Evolutionary conservation across 2,113 vertebrate genomes (phyloP), one percentile per base, ranked within the genome.

Genomic region (Panthera leo): DNA sequence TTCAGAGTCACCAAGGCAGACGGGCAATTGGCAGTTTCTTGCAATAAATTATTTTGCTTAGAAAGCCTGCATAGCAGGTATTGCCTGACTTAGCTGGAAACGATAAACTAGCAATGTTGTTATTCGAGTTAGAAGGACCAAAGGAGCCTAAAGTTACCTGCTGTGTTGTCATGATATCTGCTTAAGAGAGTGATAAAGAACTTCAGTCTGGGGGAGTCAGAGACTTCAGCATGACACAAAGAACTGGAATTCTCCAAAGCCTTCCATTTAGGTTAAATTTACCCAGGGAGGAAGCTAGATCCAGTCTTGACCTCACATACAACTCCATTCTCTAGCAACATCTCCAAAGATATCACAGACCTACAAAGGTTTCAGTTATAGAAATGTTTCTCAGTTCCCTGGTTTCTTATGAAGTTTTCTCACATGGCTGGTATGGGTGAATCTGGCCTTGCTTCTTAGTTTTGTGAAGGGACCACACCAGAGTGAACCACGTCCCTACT

Each of bases 71-170:
- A 76, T 45, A 93, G 96, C 98, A 97, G 98, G 97, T 96, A 97
- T 65, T 75, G 97, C 96, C 91, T 97, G 97, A 91, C 84, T 78
- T 79, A 55, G 73, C 71, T 96, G 51, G 70, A 96, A 94, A 86
- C 61, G 97, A 97, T 98, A 97, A 98, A 94, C 88, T 95, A 97
- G 68, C 92, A 97, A 98, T 97, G 98, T 76, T 97, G 98, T 94
- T 92, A 67, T 94, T 88, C 98, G 48, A 98, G 98, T 98, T 97
- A 68, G 45, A 83, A 63, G 53, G 36, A 97, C 48, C 75, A 18
- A 53, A 92, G 3, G 65, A 97, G 29, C 92, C 80, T 65, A 97
- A 53, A 73, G 12, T 97, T 7, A 18, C 70, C 27, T 94, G 55
- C 70, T 95, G 25, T 48, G 7, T 5, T 63, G 93, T 34, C 93